Percentiles rank a stretch among this genome's conserved stretches.
phyloP scores from a whole-genome alignment of 2,113 vertebrate genomes.

The Fulmarus glacialis region DNA sequence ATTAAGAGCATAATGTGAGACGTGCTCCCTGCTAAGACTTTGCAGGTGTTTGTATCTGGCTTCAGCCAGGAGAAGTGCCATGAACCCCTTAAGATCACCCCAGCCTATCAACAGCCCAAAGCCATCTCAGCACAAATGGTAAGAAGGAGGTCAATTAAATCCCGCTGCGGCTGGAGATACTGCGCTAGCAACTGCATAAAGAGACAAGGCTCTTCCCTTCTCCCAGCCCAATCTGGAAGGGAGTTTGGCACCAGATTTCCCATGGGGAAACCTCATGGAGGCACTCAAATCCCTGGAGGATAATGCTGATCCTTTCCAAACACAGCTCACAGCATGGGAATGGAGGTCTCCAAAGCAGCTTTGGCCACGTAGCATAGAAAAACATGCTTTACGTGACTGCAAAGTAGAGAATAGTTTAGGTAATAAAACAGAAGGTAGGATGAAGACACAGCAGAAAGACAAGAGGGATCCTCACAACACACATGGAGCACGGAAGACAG shows the following conservation, averaged over 20 bases:
- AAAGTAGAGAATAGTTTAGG: neutral
- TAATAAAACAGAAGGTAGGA: neutral
- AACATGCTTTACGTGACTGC: neutral
- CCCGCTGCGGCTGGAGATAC: neutral
- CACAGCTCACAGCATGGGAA: neutral
- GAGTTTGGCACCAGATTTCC: neutral
- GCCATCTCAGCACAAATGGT: neutral
- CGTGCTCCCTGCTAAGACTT: neutral
- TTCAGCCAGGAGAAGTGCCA: neutral
- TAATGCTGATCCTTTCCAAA: neutral
- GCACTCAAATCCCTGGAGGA: neutral
- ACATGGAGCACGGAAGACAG: accelerated
- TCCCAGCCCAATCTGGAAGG: neutral
- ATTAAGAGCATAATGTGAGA: neutral
- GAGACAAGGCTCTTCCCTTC: neutral
- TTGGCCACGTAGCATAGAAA: accelerated
- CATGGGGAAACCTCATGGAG: neutral
- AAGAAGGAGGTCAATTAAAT: neutral
- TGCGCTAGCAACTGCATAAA: accelerated
- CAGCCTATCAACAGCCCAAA: neutral
- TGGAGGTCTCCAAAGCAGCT: neutral
- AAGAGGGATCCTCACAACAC: neutral
- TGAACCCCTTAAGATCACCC: neutral
- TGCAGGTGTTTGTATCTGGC: neutral
- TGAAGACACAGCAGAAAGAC: neutral